These are phyloP conservation scores for Porites australiensis DNA, from an alignment of 64 coral and sea anemone genomes.

Conservation along the genomic window DNA sequence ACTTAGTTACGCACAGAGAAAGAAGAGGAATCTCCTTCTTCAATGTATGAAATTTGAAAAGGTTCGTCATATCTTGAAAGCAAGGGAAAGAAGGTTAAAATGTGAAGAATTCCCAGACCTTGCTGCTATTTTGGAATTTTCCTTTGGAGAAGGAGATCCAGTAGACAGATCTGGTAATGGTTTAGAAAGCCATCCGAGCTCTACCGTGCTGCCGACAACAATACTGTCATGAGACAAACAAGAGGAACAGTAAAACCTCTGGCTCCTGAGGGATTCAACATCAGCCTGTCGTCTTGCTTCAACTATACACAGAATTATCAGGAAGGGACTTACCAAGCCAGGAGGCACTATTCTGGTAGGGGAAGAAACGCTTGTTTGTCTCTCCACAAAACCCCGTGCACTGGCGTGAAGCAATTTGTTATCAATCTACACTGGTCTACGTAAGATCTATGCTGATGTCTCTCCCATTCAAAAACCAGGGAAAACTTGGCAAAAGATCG, in stretches of 20 bases:
- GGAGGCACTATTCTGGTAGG: constrained; percentile 4
- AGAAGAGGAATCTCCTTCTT: background rate
- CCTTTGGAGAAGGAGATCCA: constrained; percentile 34
- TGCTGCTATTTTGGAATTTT: constrained; percentile 27
- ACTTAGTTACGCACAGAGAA: constrained; percentile 17
- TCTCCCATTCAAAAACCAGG: background rate
- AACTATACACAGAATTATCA: constrained; percentile 60
- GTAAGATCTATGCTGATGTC: background rate
- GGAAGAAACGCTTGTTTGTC: constrained; percentile 46
- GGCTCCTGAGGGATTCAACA: constrained; percentile 32
- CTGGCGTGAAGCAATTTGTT: background rate
- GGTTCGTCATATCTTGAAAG: constrained; percentile 22
- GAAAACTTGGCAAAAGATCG: too few relatives aligned
- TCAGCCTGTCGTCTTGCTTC: constrained; percentile 23
- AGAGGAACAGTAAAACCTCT: background rate
- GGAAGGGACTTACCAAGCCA: constrained; percentile 11
- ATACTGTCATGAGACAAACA: constrained; percentile 44
- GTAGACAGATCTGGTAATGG: constrained; percentile 27
- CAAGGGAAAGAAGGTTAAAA: constrained; percentile 27
- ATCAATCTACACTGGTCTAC: background rate
- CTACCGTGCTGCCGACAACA: constrained; percentile 40
- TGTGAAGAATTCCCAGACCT: constrained; percentile 40
- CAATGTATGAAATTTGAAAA: background rate
- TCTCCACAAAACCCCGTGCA: constrained; percentile 30
- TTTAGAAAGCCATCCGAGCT: constrained; percentile 34